A percentile compares a stretch with the other conserved stretches of the same genome.
These are phyloP conservation scores for Mycteria americana DNA, from an alignment of 2,797 vertebrate genomes.

Conservation along the genomic window DNA sequence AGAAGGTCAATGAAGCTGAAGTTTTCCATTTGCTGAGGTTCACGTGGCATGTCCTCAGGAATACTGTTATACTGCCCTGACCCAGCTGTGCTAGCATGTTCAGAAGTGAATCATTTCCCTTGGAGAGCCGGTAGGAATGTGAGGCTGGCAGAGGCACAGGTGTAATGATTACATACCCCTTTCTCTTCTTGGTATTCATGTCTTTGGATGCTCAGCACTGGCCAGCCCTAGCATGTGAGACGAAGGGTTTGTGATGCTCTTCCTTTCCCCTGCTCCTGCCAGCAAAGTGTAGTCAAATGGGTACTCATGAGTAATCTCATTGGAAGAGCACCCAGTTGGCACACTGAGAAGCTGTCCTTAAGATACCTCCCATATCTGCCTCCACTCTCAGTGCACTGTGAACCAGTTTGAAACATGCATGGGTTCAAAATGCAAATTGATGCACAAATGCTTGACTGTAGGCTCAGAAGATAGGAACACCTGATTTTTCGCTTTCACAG, in stretches of 20 bases:
- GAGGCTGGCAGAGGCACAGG: not conserved
- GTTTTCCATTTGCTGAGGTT: not conserved
- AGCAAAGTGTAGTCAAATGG: not conserved
- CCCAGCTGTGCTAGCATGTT: not conserved
- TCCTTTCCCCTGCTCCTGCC: not conserved
- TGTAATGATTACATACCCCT: not conserved
- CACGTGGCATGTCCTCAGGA: not conserved
- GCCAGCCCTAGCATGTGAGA: not conserved
- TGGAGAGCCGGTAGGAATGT: not conserved
- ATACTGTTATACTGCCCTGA: not conserved
- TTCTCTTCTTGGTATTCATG: not conserved
- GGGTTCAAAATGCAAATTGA: constrained; percentile 15
- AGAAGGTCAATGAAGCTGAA: not conserved
- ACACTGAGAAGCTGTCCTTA: constrained; percentile 4
- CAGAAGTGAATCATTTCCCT: not conserved
- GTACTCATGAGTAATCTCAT: not conserved
- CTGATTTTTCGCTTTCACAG: not conserved
- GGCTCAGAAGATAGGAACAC: not conserved
- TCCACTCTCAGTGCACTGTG: not conserved
- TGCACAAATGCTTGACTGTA: not conserved
- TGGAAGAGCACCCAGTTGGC: not conserved
- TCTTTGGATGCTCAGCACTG: not conserved
- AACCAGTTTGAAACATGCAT: not conserved
- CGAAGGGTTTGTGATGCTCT: not conserved
- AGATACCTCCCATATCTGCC: constrained; percentile 10